These are phyloP conservation scores for Halichondria panicea DNA, from an alignment of 37 sponge, comb jelly and placozoan species.

Conservation along the genomic window DNA sequence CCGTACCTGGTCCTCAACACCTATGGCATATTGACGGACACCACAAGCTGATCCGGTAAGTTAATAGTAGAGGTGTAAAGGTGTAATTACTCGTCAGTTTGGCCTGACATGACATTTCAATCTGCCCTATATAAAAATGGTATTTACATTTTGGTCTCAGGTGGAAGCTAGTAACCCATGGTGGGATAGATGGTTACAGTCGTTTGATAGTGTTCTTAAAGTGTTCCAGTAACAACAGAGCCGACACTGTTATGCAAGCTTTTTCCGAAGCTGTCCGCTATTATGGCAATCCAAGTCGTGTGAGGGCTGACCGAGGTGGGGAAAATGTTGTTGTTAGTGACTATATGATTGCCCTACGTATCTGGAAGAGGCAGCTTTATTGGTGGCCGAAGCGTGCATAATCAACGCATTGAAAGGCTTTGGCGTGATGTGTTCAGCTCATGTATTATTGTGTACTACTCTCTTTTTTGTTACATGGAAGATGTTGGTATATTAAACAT, in stretches of 20 bases:
- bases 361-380: conserved; percentile 48
- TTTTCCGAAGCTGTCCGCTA: not conserved
- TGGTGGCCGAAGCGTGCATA: conserved; percentile 60
- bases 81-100: not conserved
- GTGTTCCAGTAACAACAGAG: conserved; percentile 38
- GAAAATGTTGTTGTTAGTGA: conserved; percentile 10
- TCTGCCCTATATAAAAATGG: not conserved
- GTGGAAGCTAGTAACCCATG: conserved; percentile 27
- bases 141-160: not conserved
- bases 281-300: conserved; percentile 22
- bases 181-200: conserved; percentile 28
- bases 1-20: conserved; percentile 26
- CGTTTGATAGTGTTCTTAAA: conserved; percentile 18
- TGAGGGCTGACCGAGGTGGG: conserved; percentile 15
- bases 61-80: not conserved
- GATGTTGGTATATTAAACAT: conserved; percentile 17
- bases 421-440: conserved; percentile 58
- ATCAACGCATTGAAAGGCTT: conserved; percentile 61
- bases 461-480: conserved; percentile 40
- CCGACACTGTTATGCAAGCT: not conserved
- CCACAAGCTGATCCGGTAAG: conserved; percentile 29
- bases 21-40: conserved; percentile 42
- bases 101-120: no score
- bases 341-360: conserved; percentile 30
- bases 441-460: conserved; percentile 20